phyloP scores from a whole-genome alignment of 2,888 invertebrate genomes.

The Caenorhabditis sinica region DNA sequence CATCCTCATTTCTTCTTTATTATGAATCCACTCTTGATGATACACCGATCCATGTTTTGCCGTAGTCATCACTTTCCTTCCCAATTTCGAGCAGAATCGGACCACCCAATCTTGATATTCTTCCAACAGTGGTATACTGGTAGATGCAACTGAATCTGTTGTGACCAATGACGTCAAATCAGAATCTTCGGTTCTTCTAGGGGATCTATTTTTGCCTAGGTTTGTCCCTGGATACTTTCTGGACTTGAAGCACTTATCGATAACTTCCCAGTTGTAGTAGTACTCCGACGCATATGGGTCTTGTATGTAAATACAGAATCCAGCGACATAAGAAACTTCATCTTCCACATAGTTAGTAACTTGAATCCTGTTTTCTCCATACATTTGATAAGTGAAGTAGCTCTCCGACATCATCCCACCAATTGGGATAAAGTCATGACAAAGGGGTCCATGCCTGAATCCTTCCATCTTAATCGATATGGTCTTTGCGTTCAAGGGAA shows the following conservation, averaged over 20 bases:
- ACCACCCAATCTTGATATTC: background rate
- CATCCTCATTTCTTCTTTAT: background rate
- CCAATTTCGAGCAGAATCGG: background rate
- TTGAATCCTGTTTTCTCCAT: conserved; percentile 18
- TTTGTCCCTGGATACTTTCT: background rate
- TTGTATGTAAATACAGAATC: conserved; percentile 25
- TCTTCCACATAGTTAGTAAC: conserved; percentile 30
- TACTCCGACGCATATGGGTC: background rate
- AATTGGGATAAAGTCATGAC: conserved; percentile 13
- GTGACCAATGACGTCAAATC: no score
- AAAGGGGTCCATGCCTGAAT: conserved; percentile 2
- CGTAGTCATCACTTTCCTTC: background rate
- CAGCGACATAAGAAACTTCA: conserved; percentile 23
- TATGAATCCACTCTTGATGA: conserved; percentile 17
- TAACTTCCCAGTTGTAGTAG: background rate
- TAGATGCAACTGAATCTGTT: no score
- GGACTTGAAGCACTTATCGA: background rate
- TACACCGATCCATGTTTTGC: background rate
- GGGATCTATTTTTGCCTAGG: no score
- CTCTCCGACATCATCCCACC: background rate
- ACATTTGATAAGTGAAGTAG: conserved; percentile 22
- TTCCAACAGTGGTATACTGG: no score
- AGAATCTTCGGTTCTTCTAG: no score
- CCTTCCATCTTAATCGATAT: conserved; percentile 13
- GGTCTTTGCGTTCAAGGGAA: background rate